Conservation (phyloP, 1,140 invertebrate species). For the Hormaphis cornu region DNA sequence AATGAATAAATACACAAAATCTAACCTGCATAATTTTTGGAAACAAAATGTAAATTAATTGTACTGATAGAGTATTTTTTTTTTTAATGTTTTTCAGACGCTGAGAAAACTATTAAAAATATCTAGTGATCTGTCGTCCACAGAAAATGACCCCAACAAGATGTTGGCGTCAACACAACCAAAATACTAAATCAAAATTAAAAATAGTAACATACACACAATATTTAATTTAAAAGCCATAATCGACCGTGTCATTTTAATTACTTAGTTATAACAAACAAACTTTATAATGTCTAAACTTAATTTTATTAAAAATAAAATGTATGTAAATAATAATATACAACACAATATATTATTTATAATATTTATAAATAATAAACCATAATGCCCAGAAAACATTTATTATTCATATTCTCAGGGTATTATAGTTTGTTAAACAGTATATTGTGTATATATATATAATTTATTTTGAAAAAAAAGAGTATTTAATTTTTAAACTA, state of each 20-base stretch:
- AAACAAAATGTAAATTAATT: too few species aligned
- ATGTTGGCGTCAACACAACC: neutral
- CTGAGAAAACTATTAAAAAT: constrained; percentile 23
- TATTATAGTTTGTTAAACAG: too few species aligned
- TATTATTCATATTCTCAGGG: too few species aligned
- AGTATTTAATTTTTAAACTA: too few species aligned
- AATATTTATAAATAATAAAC: too few species aligned
- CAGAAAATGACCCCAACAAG: neutral
- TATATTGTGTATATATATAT: too few species aligned
- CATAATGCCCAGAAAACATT: too few species aligned
- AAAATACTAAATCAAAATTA: neutral
- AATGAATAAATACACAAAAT: too few species aligned
- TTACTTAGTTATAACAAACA: neutral
- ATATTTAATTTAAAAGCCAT: constrained; percentile 5
- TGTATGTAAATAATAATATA: neutral
- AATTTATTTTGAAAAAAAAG: too few species aligned
- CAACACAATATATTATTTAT: neutral
- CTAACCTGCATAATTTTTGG: too few species aligned
- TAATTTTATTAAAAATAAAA: neutral
- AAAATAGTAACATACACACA: too few species aligned
- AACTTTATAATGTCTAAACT: neutral
- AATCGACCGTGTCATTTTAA: constrained; percentile 3
- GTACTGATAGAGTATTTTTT: too few species aligned
- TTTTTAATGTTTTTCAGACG: neutral
- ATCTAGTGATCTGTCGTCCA: constrained; percentile 1